Conservation (phyloP, 2,888 invertebrate genomes). For the Sarcophaga subvicina region DNA sequence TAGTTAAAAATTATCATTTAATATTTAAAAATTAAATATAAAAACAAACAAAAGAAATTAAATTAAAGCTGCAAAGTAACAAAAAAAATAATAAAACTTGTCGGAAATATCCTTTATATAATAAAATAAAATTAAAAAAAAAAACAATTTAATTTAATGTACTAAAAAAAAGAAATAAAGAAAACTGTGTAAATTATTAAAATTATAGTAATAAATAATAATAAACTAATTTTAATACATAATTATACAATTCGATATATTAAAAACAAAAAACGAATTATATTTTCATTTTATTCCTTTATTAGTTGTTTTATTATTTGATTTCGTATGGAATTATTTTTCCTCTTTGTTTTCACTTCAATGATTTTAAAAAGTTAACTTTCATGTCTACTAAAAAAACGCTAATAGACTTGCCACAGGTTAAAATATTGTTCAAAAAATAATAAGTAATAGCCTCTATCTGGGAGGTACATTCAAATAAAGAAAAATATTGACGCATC, state of each 20-base stretch:
- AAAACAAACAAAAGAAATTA: conserved; percentile 14
- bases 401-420: too few species aligned
- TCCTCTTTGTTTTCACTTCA: background rate
- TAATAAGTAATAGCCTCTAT: too few species aligned
- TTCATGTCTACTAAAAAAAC: too few species aligned
- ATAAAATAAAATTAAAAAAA: conserved; percentile 16
- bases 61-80: background rate
- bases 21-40: conserved; percentile 49
- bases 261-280: conserved; percentile 57
- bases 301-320: background rate
- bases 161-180: conserved; percentile 52
- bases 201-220: conserved; percentile 64
- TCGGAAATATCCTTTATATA: conserved; percentile 31
- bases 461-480: too few species aligned
- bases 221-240: conserved; percentile 68
- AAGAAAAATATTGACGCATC: too few species aligned
- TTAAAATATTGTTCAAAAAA: too few species aligned
- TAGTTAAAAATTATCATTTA: conserved; percentile 59
- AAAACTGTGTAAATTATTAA: conserved; percentile 65
- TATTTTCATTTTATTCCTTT: conserved; percentile 26
- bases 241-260: conserved; percentile 69
- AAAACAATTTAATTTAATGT: conserved; percentile 41
- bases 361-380: background rate
- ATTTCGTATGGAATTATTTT: background rate
- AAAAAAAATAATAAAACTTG: conserved; percentile 44